phyloP scores from a whole-genome alignment of 2,113 vertebrate genomes.

The Cervus canadensis region DNA sequence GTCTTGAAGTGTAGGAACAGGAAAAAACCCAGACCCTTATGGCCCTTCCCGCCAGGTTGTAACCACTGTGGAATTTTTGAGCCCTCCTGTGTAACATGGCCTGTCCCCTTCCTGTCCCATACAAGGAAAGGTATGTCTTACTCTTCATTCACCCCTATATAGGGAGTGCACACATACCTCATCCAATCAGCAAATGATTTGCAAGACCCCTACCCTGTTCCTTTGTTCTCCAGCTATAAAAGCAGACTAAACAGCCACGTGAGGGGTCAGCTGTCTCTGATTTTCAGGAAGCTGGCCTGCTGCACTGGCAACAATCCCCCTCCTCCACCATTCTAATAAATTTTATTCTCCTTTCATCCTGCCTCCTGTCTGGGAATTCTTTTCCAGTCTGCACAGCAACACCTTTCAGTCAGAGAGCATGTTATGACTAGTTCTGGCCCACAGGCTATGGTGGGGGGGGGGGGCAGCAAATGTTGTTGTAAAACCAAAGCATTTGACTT shows the following conservation, averaged over 20 bases:
- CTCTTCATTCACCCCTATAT: not conserved
- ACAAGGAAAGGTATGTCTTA: not conserved
- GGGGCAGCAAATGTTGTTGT: not conserved
- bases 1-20: not conserved
- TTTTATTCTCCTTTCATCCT: not conserved
- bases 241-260: not conserved
- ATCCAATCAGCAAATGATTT: not conserved
- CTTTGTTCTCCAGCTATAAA: not conserved
- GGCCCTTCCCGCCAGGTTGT: not conserved
- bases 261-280: not conserved
- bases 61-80: not conserved
- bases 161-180: not conserved
- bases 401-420: not conserved
- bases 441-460: not conserved
- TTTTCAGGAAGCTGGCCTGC: not conserved
- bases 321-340: not conserved
- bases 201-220: not conserved
- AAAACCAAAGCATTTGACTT: not conserved
- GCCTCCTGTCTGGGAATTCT: not conserved
- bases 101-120: not conserved
- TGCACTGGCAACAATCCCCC: not conserved
- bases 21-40: not conserved
- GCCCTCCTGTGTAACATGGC: not conserved
- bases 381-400: not conserved
- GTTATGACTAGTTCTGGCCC: not conserved